Conservation (phyloP, 2,113 vertebrate species). For the Odontesthes bonariensis region DNA sequence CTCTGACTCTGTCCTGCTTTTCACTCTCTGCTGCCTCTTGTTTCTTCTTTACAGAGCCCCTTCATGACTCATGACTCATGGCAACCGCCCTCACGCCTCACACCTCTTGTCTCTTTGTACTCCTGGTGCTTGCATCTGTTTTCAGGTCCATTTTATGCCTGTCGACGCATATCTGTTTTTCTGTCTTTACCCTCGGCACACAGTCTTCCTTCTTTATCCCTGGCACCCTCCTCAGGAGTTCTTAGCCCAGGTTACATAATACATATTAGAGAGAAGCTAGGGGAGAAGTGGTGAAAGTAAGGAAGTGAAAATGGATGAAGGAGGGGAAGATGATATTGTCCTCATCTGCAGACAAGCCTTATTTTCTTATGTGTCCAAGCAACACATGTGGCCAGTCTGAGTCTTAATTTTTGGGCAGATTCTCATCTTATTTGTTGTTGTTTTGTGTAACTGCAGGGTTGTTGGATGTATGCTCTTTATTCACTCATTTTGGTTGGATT, state of each 20-base stretch:
- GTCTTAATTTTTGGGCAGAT: constrained; percentile 10
- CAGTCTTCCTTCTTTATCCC: constrained; percentile 26
- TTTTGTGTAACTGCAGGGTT: constrained; percentile 3
- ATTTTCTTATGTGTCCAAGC: constrained; percentile 44
- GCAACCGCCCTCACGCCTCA: constrained; percentile 22
- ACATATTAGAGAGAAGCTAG: constrained; percentile 49
- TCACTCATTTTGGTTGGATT: constrained; percentile 2
- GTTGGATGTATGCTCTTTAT: not conserved
- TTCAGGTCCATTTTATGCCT: constrained; percentile 35
- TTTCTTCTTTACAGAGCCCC: constrained; percentile 12
- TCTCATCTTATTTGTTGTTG: constrained; percentile 2
- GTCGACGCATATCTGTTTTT: constrained; percentile 36
- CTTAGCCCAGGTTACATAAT: constrained; percentile 62
- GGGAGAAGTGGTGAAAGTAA: constrained; percentile 36
- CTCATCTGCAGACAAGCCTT: constrained; percentile 32
- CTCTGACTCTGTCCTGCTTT: constrained; percentile 13
- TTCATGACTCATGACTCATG: constrained; percentile 17
- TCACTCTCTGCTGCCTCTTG: not conserved
- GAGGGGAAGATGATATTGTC: constrained; percentile 31
- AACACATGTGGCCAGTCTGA: constrained; percentile 4
- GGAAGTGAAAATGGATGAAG: constrained; percentile 20
- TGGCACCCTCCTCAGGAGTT: constrained; percentile 40
- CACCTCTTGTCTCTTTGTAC: constrained; percentile 25
- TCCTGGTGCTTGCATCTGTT: constrained; percentile 7
- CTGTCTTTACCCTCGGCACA: constrained; percentile 34